phyloP scores from a whole-genome alignment of 2,888 invertebrate genomes.

The Limnephilus rhombicus region DNA sequence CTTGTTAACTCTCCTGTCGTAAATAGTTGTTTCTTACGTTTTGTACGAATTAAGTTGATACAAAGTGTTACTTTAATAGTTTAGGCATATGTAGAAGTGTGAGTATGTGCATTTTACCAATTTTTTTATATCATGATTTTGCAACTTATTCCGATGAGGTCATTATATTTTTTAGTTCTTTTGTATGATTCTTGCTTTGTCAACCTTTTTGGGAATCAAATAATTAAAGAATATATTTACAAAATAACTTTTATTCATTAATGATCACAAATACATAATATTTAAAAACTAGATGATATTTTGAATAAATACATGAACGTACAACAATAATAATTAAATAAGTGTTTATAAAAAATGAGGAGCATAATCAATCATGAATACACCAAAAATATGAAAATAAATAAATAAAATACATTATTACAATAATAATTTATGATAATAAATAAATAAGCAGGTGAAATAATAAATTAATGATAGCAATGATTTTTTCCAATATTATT shows the following conservation, averaged over 20 bases:
- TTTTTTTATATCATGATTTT: not conserved
- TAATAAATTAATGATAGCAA: not conserved
- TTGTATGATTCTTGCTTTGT: not conserved
- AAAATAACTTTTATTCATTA: slow-evolving; percentile 33
- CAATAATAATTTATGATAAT: not conserved
- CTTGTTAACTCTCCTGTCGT: too few species aligned
- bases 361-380: not conserved
- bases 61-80: too few species aligned
- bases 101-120: too few species aligned
- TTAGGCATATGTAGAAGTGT: too few species aligned
- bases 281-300: not conserved
- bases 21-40: too few species aligned
- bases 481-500: not conserved
- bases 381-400: not conserved
- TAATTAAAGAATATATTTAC: slow-evolving; percentile 32
- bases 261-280: slow-evolving; percentile 29
- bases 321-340: slow-evolving; percentile 1
- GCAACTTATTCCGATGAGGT: not conserved
- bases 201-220: not conserved
- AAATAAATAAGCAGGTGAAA: not conserved
- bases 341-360: not conserved
- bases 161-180: not conserved
- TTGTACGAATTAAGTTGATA: too few species aligned
- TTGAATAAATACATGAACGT: not conserved
- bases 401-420: slow-evolving; percentile 1